phyloP scores from a whole-genome alignment of 2,113 vertebrate species.

The Nycticorax nycticorax region DNA sequence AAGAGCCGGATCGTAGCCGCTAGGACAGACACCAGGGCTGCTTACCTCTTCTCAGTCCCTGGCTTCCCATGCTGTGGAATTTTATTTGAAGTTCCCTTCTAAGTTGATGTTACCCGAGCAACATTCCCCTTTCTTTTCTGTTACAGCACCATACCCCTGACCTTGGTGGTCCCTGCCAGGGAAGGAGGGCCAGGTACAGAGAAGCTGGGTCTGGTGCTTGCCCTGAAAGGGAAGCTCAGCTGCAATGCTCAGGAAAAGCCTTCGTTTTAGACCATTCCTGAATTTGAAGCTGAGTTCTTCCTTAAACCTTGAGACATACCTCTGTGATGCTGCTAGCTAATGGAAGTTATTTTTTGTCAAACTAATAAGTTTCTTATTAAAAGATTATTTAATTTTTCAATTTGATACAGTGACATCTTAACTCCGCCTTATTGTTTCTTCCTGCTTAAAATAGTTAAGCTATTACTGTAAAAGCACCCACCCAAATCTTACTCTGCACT shows the following conservation, averaged over 20 bases:
- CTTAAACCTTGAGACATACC: background rate
- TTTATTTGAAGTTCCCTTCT: background rate
- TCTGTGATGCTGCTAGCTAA: constrained; percentile 21
- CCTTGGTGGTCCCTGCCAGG: background rate
- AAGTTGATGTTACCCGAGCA: background rate
- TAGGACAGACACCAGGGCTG: background rate
- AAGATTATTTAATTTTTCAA: constrained; percentile 44
- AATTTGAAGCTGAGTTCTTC: background rate
- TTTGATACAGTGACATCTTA: background rate
- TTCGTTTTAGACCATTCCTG: background rate
- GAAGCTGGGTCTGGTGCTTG: background rate
- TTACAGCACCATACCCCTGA: background rate
- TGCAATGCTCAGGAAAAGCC: background rate
- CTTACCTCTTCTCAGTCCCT: background rate
- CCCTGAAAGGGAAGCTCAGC: background rate
- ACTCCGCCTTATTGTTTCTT: background rate
- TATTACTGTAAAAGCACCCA: background rate
- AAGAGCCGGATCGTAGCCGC: background rate
- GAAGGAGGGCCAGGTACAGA: background rate
- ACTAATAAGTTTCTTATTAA: constrained; percentile 37
- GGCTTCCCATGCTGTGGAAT: constrained; percentile 4
- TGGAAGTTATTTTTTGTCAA: background rate
- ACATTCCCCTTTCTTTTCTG: background rate
- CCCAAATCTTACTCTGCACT: background rate
- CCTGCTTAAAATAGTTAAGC: background rate